These are phyloP conservation scores for Nansenia antarctica DNA, from an alignment of 2,113 vertebrate species.

Conservation along the genomic window DNA sequence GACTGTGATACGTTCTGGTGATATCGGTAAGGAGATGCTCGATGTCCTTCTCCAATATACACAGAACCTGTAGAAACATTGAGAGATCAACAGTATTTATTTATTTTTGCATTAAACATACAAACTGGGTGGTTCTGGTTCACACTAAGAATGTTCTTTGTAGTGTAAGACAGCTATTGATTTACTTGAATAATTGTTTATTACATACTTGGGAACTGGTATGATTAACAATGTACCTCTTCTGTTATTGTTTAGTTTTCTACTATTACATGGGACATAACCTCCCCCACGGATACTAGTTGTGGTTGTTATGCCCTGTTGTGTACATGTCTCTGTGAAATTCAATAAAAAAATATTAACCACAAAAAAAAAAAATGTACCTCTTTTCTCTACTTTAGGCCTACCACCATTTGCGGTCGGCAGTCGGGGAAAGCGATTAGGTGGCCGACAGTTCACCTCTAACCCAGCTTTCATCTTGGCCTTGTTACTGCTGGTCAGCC, in stretches of 20 bases:
- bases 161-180: neutral
- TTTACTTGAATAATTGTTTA: neutral
- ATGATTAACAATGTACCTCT: neutral
- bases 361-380: too few species aligned
- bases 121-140: neutral
- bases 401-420: conserved; percentile 27
- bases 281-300: too few species aligned
- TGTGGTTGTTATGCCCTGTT: too few species aligned
- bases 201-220: neutral
- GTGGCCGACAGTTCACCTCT: conserved; percentile 63
- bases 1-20: conserved; percentile 40
- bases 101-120: neutral
- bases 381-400: conserved; percentile 6
- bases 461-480: conserved; percentile 77
- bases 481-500: conserved; percentile 79
- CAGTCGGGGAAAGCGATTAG: conserved; percentile 53
- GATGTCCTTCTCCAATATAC: conserved; percentile 57
- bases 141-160: neutral
- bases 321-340: too few species aligned
- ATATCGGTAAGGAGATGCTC: conserved; percentile 60
- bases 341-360: too few species aligned
- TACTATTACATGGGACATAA: too few species aligned
- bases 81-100: neutral
- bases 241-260: too few species aligned
- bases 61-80: conserved; percentile 49